Conservation (phyloP, 2,888 invertebrate species). For the Eupithecia centaureata region DNA sequence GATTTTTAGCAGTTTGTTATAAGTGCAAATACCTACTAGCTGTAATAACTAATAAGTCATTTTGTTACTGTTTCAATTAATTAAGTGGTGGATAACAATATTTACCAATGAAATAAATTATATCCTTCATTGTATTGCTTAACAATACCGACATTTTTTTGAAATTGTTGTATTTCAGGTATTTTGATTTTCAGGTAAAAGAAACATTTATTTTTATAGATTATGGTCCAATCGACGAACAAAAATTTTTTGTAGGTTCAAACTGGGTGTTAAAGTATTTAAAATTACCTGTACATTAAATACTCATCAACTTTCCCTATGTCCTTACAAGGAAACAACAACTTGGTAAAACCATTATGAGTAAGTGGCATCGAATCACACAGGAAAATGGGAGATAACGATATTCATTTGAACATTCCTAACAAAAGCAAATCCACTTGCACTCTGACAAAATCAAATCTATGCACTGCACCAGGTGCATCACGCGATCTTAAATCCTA, state of each 20-base stretch:
- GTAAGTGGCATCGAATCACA: neutral
- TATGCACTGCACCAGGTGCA: slow-evolving; percentile 2
- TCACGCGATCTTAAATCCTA: neutral
- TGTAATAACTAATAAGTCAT: too few species aligned
- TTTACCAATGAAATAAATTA: too few species aligned
- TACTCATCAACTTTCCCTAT: neutral
- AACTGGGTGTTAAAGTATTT: neutral
- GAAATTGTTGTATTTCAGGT: too few species aligned
- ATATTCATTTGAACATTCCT: neutral
- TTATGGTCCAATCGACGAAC: neutral
- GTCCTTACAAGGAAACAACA: neutral
- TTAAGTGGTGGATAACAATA: too few species aligned
- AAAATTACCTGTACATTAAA: neutral
- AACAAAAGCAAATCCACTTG: slow-evolving; percentile 12
- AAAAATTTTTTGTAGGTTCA: neutral
- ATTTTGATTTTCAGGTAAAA: slow-evolving; percentile 2
- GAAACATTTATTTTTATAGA: neutral
- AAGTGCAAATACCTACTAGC: too few species aligned
- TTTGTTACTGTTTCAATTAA: too few species aligned
- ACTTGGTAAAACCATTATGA: slow-evolving; percentile 6
- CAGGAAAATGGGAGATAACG: slow-evolving; percentile 26
- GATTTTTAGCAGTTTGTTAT: too few species aligned
- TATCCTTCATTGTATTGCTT: too few species aligned
- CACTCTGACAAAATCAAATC: slow-evolving; percentile 5
- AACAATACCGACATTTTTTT: too few species aligned